Evolutionary conservation across 2,113 vertebrate species (phyloP).

Genomic region (Pseudonaja textilis): DNA sequence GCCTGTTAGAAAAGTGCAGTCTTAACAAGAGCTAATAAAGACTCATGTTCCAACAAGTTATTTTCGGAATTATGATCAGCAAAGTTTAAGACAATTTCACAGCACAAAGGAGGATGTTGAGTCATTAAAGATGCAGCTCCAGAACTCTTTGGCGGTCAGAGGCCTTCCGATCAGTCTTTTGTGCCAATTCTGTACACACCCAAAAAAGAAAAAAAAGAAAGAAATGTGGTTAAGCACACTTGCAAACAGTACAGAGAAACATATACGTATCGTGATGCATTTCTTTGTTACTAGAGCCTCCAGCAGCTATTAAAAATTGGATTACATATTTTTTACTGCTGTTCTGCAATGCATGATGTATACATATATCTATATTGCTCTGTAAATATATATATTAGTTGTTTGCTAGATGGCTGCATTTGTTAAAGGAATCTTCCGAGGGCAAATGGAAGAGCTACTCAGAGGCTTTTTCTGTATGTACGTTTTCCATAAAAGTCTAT

Average conservation of each 20-base stretch:
- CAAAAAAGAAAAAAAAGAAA: not conserved
- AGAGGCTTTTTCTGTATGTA: not conserved
- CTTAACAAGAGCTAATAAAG: not conserved
- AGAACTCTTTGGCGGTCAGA: constrained; percentile 69
- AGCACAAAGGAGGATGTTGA: constrained; percentile 55
- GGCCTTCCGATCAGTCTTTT: constrained; percentile 58
- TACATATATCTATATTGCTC: not conserved
- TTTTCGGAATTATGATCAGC: constrained; percentile 32
- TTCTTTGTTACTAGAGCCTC: not conserved
- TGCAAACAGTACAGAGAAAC: not conserved
- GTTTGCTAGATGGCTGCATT: not conserved
- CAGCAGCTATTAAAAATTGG: not conserved
- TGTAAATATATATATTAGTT: not conserved
- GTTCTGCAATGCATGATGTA: not conserved
- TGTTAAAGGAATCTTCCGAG: not conserved
- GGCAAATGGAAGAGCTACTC: not conserved
- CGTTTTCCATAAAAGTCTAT: not conserved
- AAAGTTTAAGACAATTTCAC: constrained; percentile 41
- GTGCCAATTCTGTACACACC: constrained; percentile 58
- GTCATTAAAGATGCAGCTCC: constrained; percentile 71
- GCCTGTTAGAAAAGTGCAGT: constrained; percentile 47
- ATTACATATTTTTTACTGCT: not conserved
- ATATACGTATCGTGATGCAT: accelerated
- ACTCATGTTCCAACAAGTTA: constrained; percentile 25
- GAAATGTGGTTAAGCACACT: not conserved